A percentile compares a stretch with the other conserved stretches of the same genome.
Evolutionary conservation across 1,140 invertebrate genomes (phyloP).

Genomic region (Odontomachus brunneus): DNA sequence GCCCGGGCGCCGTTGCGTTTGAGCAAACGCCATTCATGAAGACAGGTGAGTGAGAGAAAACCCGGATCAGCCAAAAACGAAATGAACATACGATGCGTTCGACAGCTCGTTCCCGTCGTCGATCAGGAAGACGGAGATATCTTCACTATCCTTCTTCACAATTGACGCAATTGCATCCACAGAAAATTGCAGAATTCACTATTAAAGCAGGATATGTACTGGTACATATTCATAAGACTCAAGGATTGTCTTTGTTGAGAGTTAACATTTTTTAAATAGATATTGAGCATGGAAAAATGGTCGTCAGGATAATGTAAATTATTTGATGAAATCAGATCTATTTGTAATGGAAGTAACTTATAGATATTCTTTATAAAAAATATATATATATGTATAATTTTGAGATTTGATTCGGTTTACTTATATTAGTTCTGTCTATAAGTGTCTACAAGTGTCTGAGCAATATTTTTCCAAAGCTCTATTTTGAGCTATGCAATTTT

Average conservation of each 20-base stretch:
- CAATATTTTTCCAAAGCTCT: background rate
- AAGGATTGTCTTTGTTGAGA: background rate
- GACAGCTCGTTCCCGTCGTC: background rate
- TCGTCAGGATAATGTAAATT: background rate
- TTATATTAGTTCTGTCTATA: background rate
- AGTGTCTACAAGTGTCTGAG: too few species aligned
- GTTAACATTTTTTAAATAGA: background rate
- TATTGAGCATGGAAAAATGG: background rate
- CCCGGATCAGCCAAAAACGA: background rate
- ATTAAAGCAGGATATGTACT: too few species aligned
- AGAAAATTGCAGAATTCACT: too few species aligned
- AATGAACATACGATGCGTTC: background rate
- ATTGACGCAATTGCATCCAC: background rate
- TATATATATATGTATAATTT: background rate
- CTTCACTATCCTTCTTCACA: background rate
- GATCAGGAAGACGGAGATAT: background rate
- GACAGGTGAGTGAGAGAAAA: conserved; percentile 80
- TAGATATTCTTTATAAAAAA: background rate
- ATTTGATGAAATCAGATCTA: background rate
- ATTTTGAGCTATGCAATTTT: background rate
- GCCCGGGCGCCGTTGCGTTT: conserved; percentile 73
- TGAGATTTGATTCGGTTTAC: background rate
- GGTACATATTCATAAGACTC: too few species aligned
- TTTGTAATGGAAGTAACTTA: background rate
- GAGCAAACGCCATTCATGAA: conserved; percentile 81